Evolutionary conservation across 2,888 invertebrate species (phyloP), one percentile per base, ranked within the genome.

Genomic region (Koerneria pararmatus): DNA sequence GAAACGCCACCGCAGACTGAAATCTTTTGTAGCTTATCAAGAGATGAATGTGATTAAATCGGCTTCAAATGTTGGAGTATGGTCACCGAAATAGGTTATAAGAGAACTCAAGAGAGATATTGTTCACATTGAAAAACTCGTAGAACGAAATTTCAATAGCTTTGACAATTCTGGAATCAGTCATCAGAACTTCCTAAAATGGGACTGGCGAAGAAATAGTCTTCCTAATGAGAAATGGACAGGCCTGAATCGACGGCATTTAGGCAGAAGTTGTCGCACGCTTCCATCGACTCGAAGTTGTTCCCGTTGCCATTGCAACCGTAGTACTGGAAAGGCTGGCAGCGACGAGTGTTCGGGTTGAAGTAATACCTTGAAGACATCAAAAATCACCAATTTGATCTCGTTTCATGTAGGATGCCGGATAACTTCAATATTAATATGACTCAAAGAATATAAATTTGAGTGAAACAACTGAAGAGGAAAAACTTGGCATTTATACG

Each of bases 281-380:
- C 74, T 24, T 78, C 71, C 41, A 74, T 69, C 0, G 78, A 74
- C 48, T 75, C 69, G 63, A 81, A 81, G 69, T 81, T 81, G 73
- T 81, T 81, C 5, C 76, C 74, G 65, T 74, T 77, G 51, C 81
- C 81, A 57, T 70, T 75, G 63, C 81, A 81, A 24, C 79, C 80
- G 58, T 79, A 81, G 66, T 79, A 81, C 62, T 80, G 80, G 78
- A 82, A 82, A n/a, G 82, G 74, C 67, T 79, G 78, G 58, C 82
- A 82, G 64, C 74, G 73, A 59, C 78, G 76, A 31, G 67, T 69
- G 22, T 73, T 70, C n/a, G 71, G 61, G 60, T 77, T 75, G 65
- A 70, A 77, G 60, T 70, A 66, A 54, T 60, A 62, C 15, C 65
- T 68, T n/a, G 31, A 49, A 27, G 49, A 8, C n/a, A n/a, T n/a